Percentiles rank a stretch among this genome's conserved stretches.
phyloP scores from a whole-genome alignment of 2,113 vertebrate species.

The Pygoscelis adeliae region DNA sequence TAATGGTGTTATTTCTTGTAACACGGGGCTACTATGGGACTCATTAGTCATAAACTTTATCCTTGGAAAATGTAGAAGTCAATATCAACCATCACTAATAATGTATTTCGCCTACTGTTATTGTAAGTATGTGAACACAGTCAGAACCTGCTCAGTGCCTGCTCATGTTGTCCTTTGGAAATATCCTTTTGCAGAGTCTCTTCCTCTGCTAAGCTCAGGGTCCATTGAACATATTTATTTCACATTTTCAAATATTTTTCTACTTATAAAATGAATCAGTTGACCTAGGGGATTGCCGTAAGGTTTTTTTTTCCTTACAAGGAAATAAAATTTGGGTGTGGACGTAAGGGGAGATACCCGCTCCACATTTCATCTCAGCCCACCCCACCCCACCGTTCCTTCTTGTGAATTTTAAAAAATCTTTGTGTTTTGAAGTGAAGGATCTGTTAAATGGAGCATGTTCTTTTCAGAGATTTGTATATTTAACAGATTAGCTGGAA shows the following conservation, averaged over 20 bases:
- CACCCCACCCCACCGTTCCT: background rate
- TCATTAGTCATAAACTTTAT: constrained; percentile 54
- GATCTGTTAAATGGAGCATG: background rate
- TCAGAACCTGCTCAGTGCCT: background rate
- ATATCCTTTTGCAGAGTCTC: background rate
- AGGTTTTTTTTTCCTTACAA: background rate
- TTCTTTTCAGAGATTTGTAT: background rate
- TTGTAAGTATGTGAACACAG: constrained; percentile 47
- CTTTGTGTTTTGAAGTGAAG: background rate
- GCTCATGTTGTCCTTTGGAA: background rate
- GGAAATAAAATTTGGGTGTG: background rate
- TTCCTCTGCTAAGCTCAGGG: background rate
- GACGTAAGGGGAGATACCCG: background rate
- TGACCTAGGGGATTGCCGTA: background rate
- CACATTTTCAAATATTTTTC: background rate
- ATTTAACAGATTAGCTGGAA: background rate
- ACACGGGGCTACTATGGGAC: constrained; percentile 25
- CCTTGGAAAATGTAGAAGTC: constrained; percentile 47
- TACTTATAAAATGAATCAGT: background rate
- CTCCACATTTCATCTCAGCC: background rate
- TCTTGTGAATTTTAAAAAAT: background rate
- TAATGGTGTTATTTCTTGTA: constrained; percentile 58
- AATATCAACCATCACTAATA: constrained; percentile 33
- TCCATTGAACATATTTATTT: background rate
- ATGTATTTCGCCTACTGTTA: constrained; percentile 56